Evolutionary conservation across 2,888 invertebrate genomes (phyloP).

Genomic region (Ormyrus rosae): DNA sequence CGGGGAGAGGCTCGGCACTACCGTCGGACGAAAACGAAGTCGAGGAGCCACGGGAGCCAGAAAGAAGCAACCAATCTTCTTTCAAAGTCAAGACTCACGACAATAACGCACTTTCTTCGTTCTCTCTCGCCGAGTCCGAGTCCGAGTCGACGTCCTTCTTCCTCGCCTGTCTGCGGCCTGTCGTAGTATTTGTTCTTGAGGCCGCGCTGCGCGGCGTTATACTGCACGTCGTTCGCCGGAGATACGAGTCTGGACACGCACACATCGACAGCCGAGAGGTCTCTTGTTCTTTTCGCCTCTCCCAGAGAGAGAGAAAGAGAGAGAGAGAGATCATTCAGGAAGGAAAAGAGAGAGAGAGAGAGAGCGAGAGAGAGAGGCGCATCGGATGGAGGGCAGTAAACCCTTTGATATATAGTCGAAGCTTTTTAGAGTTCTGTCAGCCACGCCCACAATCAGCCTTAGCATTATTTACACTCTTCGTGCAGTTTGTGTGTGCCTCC

Average conservation of each 20-base stretch:
- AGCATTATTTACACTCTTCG: constrained; percentile 75
- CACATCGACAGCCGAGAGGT: too few species aligned
- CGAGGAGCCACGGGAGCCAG: neutral
- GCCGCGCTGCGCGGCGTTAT: neutral
- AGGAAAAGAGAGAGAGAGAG: constrained; percentile 28
- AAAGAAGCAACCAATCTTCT: constrained; percentile 68
- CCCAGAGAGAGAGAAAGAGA: constrained; percentile 10
- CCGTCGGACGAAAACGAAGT: constrained; percentile 41
- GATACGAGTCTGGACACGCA: neutral
- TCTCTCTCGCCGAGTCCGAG: constrained; percentile 29
- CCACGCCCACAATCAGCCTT: constrained; percentile 76
- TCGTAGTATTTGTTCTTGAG: constrained; percentile 69
- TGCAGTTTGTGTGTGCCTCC: constrained; percentile 63
- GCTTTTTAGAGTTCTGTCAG: constrained; percentile 76
- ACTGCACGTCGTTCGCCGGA: constrained; percentile 2
- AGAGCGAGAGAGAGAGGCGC: constrained; percentile 24
- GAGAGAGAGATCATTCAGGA: constrained; percentile 18
- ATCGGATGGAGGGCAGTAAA: constrained; percentile 68
- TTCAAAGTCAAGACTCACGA: constrained; percentile 58
- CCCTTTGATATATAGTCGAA: constrained; percentile 76
- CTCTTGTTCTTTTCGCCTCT: constrained; percentile 2
- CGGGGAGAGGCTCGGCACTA: constrained; percentile 58
- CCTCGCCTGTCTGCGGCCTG: constrained; percentile 19
- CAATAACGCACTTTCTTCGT: constrained; percentile 62
- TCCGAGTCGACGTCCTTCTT: constrained; percentile 52